Base-by-base conservation (phyloP, 1,140 invertebrate species). In the Acromyrmex charruanus region DNA sequence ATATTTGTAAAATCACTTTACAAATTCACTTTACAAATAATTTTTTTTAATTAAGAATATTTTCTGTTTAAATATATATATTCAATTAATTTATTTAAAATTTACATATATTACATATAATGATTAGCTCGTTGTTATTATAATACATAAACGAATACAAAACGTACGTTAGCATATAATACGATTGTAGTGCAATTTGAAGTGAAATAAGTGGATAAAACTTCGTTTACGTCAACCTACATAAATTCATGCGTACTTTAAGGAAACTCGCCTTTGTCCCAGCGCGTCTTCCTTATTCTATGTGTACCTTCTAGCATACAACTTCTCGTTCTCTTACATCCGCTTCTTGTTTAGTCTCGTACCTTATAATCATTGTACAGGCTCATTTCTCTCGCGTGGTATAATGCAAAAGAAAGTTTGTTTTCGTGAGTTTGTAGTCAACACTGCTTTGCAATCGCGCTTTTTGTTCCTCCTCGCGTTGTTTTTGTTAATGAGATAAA, bases 181-280 rank as follows among this genome's bases (percentile, higher is more conserved):
- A 77, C 10, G 18, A 25, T 14, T 51, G 18, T 53, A 49, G 12
- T 39, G 49, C 68, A 82, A 74, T 61, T 77, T 66, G 3, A 39
- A 44, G 39, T 49, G 12, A 18, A 49, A 68, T 55, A 72, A 69
- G 53, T 77, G 35, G 55, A 77, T 87, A 71, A 86, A 88, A 79
- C 31, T 4, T 71, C 63, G 63, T 79, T 86, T 88, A 35, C 12
- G 66, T 31, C 65, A 44, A 58, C 39, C 49, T 4, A 59, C 31
- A 79, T 86, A 86, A 88, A 88, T 88, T 66, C 51, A 55, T 35
- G 31, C 21, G 31, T 65, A 87, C 74, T 86, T 85, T 85, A 79
- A 86, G 66, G 58, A 88, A 88, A 79, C 55, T n/a, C 35, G 44
- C 21, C 21, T 86, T 79, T 86, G 82, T 88, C 31, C 82, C 31